phyloP scores from a whole-genome alignment of 2,113 vertebrate genomes.

The Tragelaphus buxtoni region DNA sequence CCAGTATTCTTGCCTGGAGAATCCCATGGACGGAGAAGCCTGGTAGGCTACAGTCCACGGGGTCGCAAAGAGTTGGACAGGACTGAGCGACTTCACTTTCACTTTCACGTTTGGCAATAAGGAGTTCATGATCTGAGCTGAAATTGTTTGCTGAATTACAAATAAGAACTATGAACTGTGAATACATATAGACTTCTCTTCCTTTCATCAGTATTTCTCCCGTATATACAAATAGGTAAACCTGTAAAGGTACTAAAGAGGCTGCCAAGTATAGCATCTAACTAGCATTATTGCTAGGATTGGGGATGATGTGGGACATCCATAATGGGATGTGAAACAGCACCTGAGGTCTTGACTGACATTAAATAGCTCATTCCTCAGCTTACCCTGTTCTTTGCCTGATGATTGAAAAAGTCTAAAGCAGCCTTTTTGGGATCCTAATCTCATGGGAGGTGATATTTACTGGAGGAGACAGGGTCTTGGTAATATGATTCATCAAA shows the following conservation, averaged over 20 bases:
- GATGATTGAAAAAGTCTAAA: neutral
- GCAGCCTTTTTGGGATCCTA: neutral
- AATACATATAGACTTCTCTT: neutral
- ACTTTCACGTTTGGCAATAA: too few species aligned
- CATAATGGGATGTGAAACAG: neutral
- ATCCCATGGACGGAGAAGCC: too few species aligned
- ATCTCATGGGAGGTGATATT: neutral
- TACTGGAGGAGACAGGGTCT: neutral
- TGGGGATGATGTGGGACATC: neutral
- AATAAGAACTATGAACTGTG: neutral
- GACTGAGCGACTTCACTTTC: too few species aligned
- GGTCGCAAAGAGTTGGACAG: too few species aligned
- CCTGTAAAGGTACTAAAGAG: neutral
- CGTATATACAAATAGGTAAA: neutral
- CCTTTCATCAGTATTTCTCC: neutral
- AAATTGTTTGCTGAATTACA: neutral
- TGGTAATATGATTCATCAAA: neutral
- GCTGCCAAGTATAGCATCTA: neutral
- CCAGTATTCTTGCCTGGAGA: too few species aligned
- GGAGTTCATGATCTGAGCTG: too few species aligned
- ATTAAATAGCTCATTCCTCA: neutral
- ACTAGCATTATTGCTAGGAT: neutral
- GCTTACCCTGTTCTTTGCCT: neutral
- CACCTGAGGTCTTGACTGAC: neutral
- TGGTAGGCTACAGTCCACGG: too few species aligned